These are phyloP conservation scores for Apotomis betuletana DNA, from an alignment of 2,888 invertebrate species.

Conservation along the genomic window DNA sequence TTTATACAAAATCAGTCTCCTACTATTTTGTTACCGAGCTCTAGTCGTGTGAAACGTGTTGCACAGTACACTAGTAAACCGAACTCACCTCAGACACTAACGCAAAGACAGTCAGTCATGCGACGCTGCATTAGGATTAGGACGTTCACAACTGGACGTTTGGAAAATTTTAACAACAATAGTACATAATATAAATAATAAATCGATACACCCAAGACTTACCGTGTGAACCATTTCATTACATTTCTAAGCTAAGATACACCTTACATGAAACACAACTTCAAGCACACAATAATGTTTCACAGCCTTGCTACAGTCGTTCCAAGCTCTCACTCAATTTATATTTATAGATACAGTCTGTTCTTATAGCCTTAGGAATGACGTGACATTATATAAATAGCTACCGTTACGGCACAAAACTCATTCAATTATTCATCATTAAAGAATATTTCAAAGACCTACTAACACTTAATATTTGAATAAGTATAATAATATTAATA, in stretches of 20 bases:
- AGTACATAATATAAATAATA: conserved; percentile 51
- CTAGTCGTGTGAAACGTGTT: conserved; percentile 59
- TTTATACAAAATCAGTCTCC: conserved; percentile 82
- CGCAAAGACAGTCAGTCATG: conserved; percentile 64
- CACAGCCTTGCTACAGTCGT: conserved; percentile 81
- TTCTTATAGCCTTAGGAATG: conserved; percentile 73
- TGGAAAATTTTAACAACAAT: conserved; percentile 60
- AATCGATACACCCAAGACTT: conserved; percentile 48
- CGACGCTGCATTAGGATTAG: conserved; percentile 64
- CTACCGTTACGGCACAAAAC: conserved; percentile 51
- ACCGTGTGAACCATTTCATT: conserved; percentile 52
- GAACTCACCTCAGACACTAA: conserved; percentile 55
- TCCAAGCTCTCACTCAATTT: conserved; percentile 72
- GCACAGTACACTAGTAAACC: conserved; percentile 54
- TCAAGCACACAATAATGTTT: conserved; percentile 70
- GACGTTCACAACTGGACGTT: conserved; percentile 74
- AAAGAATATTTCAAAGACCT: conserved; percentile 24
- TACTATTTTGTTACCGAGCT: conserved; percentile 78
- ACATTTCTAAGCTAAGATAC: conserved; percentile 52
- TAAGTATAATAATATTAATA: conserved; percentile 25
- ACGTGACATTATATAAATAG: conserved; percentile 61
- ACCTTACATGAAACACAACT: conserved; percentile 61
- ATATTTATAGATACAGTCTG: conserved; percentile 63
- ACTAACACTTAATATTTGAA: conserved; percentile 23
- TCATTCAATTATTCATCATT: conserved; percentile 42